Percentiles rank a stretch among this genome's conserved stretches.
phyloP scores from a whole-genome alignment of 2,888 invertebrate genomes.

The Clepsis dumicolana region DNA sequence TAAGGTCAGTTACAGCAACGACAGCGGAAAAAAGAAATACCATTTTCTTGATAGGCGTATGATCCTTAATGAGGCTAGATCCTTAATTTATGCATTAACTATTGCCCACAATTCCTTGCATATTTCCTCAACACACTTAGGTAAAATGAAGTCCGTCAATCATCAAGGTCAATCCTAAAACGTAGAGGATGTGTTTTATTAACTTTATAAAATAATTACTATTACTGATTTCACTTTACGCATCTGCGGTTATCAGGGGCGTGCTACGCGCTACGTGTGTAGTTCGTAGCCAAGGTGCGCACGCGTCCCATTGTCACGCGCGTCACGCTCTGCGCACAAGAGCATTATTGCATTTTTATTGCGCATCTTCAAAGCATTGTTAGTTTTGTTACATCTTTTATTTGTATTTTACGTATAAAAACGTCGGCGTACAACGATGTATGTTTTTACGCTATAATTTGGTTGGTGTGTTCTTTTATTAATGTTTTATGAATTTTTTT shows the following conservation, averaged over 20 bases:
- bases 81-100: too few species aligned
- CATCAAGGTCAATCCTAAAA: not conserved
- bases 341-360: slow-evolving; percentile 83
- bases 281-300: slow-evolving; percentile 64
- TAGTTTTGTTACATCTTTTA: slow-evolving; percentile 73
- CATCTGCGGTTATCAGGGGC: slow-evolving; percentile 34
- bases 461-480: slow-evolving; percentile 61
- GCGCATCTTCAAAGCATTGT: slow-evolving; percentile 83
- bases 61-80: too few species aligned
- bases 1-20: not conserved
- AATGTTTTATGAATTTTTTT: slow-evolving; percentile 42
- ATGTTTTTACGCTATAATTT: slow-evolving; percentile 82
- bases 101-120: too few species aligned
- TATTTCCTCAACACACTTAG: too few species aligned
- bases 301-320: slow-evolving; percentile 80
- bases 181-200: not conserved
- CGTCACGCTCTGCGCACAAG: slow-evolving; percentile 75
- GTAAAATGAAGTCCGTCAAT: too few species aligned
- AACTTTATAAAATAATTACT: too few species aligned
- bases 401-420: slow-evolving; percentile 76
- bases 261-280: slow-evolving; percentile 40
- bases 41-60: too few species aligned
- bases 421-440: slow-evolving; percentile 72
- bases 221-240: not conserved
- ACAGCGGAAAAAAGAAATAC: not conserved